Percentiles rank a stretch among this genome's conserved stretches.
Evolutionary conservation across 35 echinoderm and acorn worm species (phyloP).

Genomic region (Amphiura filiformis): DNA sequence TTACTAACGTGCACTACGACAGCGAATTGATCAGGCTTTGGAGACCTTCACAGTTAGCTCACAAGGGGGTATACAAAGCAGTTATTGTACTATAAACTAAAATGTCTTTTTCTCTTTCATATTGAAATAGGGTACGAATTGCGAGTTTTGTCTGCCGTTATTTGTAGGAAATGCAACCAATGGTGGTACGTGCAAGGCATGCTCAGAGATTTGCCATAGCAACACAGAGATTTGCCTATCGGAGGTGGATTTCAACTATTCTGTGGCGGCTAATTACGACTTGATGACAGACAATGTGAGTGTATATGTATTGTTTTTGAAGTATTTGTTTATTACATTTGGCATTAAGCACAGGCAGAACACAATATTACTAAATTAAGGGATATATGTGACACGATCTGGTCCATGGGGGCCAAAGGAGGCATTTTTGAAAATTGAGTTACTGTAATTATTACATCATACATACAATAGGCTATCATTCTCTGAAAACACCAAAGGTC

Average conservation of each 20-base stretch:
- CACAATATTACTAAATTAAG: not conserved
- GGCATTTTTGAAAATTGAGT: too few relatives aligned
- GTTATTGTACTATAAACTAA: not conserved
- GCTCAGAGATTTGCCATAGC: constrained; percentile 50
- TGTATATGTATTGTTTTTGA: too few relatives aligned
- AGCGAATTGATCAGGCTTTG: too few relatives aligned
- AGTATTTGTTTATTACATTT: too few relatives aligned
- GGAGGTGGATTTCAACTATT: constrained; percentile 14
- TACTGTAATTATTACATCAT: too few relatives aligned
- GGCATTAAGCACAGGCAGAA: not conserved
- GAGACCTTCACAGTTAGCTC: too few relatives aligned
- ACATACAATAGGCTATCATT: too few relatives aligned
- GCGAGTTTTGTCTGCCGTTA: constrained; percentile 69
- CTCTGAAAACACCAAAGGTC: too few relatives aligned
- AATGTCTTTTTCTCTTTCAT: constrained; percentile 13
- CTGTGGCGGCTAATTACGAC: not conserved
- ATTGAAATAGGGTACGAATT: constrained; percentile 57
- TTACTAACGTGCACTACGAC: too few relatives aligned
- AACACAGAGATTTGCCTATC: constrained; percentile 76
- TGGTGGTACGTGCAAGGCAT: constrained; percentile 51
- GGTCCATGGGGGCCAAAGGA: too few relatives aligned
- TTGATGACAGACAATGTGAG: constrained; percentile 5
- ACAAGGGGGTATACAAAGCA: too few relatives aligned
- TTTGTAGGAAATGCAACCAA: constrained; percentile 70
- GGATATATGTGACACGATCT: too few relatives aligned